Base-by-base conservation (phyloP, 1,140 invertebrate species). In the Microplitis mediator region DNA sequence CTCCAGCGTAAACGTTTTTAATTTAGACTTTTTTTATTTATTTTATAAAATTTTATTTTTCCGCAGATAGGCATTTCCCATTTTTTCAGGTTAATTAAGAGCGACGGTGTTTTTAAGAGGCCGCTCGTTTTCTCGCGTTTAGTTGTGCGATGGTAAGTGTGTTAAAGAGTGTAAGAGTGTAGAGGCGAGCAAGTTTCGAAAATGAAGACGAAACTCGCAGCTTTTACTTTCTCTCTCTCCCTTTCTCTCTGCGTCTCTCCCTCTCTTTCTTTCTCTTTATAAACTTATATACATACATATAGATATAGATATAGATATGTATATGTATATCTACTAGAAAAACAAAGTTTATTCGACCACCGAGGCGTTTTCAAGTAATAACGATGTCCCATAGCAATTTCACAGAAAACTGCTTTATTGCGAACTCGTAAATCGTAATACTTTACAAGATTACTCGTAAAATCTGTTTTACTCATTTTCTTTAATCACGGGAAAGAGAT, bases 381-480 rank as follows among this genome's bases (percentile, higher is more conserved):
- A 71, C 70, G 62, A 65, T 71, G 70, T 71, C 62, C 62, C 70
- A 71, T 50, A 65, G 70, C 70, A 71, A 71, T 71, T 71, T 71
- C 70, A 71, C 51, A 39, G 70, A 13, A 68, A 71, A 71, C 62
- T 65, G 70, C 62, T 71, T 71, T 71, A 71, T 71, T 71, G 69
- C 69, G n/a, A 71, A 71, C 60, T 71, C 69, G 61, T 71, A 64
- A 71, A 71, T 64, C 60, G 60, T 71, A 31, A 71, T 64, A 71
- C 69, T 63, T 45, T 71, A 63, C 60, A 71, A 71, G 69, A 64
- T 36, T 39, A 56, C 50, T 31, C 69, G 61, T 69, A 69, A 69
- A 69, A 69, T 39, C 58, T 58, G 14, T 58, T 58, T 39, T 58
- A 69, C 36, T 69, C 68, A 39, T 69, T 69, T 36, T 69, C 68